These are phyloP conservation scores for Ascaphus truei DNA, from an alignment of 2,113 vertebrate species.

Conservation along the genomic window DNA sequence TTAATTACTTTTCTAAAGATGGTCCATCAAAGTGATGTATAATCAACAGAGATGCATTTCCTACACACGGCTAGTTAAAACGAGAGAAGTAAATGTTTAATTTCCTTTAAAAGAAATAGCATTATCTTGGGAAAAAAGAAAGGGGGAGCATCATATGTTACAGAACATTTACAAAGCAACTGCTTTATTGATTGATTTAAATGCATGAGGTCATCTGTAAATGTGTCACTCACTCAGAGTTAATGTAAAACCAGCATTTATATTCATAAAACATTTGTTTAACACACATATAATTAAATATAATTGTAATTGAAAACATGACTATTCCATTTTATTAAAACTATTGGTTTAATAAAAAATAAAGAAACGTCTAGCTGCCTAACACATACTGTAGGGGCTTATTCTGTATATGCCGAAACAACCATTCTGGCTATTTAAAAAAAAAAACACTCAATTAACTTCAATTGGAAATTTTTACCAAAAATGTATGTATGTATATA, in stretches of 20 bases:
- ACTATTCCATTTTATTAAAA: too few species aligned
- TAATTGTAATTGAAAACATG: too few species aligned
- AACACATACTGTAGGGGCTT: too few species aligned
- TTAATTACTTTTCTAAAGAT: slow-evolving; percentile 69
- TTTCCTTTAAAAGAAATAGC: neutral
- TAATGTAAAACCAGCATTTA: neutral
- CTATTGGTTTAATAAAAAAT: too few species aligned
- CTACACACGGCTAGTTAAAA: neutral
- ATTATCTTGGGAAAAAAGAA: neutral
- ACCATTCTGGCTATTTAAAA: too few species aligned
- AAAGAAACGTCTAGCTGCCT: too few species aligned
- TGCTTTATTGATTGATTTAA: neutral
- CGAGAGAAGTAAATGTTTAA: neutral
- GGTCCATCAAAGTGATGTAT: slow-evolving; percentile 56
- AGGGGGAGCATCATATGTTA: neutral
- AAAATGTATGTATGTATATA: too few species aligned
- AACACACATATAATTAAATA: too few species aligned
- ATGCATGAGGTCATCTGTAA: neutral
- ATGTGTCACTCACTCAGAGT: neutral
- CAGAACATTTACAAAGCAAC: neutral
- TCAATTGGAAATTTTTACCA: too few species aligned
- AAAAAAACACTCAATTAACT: too few species aligned
- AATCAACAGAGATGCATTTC: slow-evolving; percentile 45
- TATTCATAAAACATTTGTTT: too few species aligned
- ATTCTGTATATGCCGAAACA: too few species aligned